Percentiles rank a stretch among this genome's conserved stretches.
Evolutionary conservation across 2,797 vertebrate genomes (phyloP).

Genomic region (Heterohyrax brucei): DNA sequence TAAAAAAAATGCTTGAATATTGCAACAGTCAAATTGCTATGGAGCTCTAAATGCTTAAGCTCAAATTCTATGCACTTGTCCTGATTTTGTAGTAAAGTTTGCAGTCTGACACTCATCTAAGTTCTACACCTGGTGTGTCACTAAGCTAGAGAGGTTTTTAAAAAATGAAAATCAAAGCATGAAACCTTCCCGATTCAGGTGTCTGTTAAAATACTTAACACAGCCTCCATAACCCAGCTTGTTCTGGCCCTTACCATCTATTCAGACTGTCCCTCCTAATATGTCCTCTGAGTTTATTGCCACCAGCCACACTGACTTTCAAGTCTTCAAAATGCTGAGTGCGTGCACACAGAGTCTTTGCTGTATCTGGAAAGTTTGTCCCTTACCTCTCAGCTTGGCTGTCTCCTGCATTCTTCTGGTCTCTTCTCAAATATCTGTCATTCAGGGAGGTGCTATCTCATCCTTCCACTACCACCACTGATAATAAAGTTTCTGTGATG

Average conservation of each 20-base stretch:
- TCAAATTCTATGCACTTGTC: not conserved
- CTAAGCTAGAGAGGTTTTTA: slow-evolving; percentile 1
- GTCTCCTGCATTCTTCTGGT: not conserved
- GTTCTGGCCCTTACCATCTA: not conserved
- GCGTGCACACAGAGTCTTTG: too few species aligned
- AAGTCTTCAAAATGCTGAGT: not conserved
- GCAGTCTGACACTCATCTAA: not conserved
- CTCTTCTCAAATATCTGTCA: not conserved
- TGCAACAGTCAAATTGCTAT: not conserved
- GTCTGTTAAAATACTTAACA: not conserved
- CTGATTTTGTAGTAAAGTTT: not conserved
- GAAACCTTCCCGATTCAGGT: not conserved
- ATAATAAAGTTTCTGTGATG: not conserved
- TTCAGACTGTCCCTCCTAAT: not conserved
- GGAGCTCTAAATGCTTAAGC: not conserved
- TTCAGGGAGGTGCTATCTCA: not conserved
- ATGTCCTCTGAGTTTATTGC: not conserved
- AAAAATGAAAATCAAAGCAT: not conserved
- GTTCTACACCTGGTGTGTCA: not conserved
- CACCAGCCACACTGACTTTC: not conserved
- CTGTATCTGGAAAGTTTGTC: not conserved
- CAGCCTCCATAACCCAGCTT: not conserved
- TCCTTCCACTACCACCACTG: not conserved
- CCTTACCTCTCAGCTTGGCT: not conserved
- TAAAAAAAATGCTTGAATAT: not conserved